Conservation (phyloP, 1,140 invertebrate genomes). For the Drosophila mauritiana region DNA sequence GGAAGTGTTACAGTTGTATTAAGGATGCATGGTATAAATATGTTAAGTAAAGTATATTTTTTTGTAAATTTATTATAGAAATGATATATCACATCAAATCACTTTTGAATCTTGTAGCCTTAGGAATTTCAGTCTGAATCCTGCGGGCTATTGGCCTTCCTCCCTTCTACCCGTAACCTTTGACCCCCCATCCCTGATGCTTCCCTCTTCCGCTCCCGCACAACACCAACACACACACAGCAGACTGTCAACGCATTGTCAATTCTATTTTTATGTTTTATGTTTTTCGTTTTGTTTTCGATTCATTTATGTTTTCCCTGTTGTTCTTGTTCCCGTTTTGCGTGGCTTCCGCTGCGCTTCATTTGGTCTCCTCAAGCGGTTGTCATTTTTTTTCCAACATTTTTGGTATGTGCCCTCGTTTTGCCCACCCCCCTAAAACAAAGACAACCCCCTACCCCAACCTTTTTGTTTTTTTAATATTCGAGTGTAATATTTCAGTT, state of each 20-base stretch:
- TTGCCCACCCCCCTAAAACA: neutral
- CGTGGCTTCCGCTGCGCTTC: conserved; percentile 75
- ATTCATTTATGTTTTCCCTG: conserved; percentile 66
- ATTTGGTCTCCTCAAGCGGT: conserved; percentile 40
- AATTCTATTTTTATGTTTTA: conserved; percentile 83
- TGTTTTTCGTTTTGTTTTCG: conserved; percentile 62
- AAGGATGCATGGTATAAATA: too few relatives aligned
- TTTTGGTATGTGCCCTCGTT: conserved; percentile 7
- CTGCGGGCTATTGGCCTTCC: conserved; percentile 28
- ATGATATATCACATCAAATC: too few relatives aligned
- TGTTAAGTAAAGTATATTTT: too few relatives aligned
- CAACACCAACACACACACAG: conserved; percentile 11
- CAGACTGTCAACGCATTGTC: conserved; percentile 76
- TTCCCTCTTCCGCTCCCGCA: conserved; percentile 12
- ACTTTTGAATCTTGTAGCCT: neutral
- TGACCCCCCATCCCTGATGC: neutral
- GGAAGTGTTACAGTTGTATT: too few relatives aligned
- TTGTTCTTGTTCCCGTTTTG: conserved; percentile 38
- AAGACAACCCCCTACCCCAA: neutral
- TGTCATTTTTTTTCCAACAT: conserved; percentile 7
- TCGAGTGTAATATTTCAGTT: conserved; percentile 79
- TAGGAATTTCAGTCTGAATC: conserved; percentile 33
- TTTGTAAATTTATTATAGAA: neutral
- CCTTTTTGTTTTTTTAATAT: conserved; percentile 67
- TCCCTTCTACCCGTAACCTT: neutral